Conservation (phyloP, 2,888 invertebrate species). For the Oligia strigilis region DNA sequence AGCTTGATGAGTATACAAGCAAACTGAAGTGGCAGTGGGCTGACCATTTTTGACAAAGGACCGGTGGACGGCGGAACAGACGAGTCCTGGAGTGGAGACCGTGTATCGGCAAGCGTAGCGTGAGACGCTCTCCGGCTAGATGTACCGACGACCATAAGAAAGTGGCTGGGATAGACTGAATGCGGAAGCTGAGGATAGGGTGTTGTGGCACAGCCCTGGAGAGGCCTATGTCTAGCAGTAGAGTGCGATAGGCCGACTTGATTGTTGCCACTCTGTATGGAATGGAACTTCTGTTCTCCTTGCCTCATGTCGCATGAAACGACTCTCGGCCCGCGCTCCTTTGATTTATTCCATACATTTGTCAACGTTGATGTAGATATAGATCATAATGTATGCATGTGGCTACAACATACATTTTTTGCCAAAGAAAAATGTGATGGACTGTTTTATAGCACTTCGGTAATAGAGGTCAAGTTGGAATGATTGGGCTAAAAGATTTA, state of each 20-base stretch:
- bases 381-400: slow-evolving; percentile 81
- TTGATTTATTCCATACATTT: slow-evolving; percentile 85
- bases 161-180: too few relatives aligned
- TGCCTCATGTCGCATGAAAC: slow-evolving; percentile 73
- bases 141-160: neutral
- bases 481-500: slow-evolving; percentile 70
- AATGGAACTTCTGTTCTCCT: slow-evolving; percentile 32
- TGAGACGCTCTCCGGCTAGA: neutral
- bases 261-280: neutral
- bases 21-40: too few relatives aligned
- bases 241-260: neutral
- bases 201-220: neutral
- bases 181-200: neutral
- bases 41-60: too few relatives aligned
- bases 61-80: neutral
- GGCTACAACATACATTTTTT: slow-evolving; percentile 74
- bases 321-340: slow-evolving; percentile 74
- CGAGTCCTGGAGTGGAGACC: neutral
- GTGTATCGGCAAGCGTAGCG: neutral
- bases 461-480: slow-evolving; percentile 78
- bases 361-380: slow-evolving; percentile 79
- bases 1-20: too few relatives aligned
- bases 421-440: slow-evolving; percentile 76
- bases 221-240: neutral
- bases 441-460: slow-evolving; percentile 71